Percentiles rank a stretch among this genome's conserved stretches.
phyloP scores from a whole-genome alignment of 1,140 invertebrate genomes.

The Drosophila sulfurigaster region DNA sequence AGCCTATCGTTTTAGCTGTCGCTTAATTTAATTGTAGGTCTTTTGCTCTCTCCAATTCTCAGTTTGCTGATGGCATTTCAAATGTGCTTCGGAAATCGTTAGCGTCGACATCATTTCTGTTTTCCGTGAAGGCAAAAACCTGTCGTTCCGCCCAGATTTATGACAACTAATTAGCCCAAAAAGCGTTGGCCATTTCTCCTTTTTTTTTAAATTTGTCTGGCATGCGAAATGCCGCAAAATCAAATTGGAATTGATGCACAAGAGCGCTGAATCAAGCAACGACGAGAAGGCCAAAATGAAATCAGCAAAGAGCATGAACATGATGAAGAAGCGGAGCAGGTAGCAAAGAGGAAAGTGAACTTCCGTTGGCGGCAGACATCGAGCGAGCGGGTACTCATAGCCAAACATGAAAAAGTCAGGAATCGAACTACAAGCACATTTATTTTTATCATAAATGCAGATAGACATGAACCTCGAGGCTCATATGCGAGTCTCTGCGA shows the following conservation, averaged over 20 bases:
- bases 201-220: not conserved
- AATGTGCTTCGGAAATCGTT: slow-evolving; percentile 55
- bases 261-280: slow-evolving; percentile 21
- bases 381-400: slow-evolving; percentile 24
- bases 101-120: slow-evolving; percentile 5
- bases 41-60: not conserved
- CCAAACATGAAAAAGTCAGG: slow-evolving; percentile 12
- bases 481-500: not conserved
- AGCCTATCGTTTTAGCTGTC: slow-evolving; percentile 20
- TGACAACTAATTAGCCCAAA: slow-evolving; percentile 38
- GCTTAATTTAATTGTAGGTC: slow-evolving; percentile 67
- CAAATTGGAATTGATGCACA: slow-evolving; percentile 37
- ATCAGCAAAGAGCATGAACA: slow-evolving; percentile 24
- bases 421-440: slow-evolving; percentile 38
- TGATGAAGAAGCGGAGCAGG: not conserved
- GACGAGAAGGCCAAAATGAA: slow-evolving; percentile 28
- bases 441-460: slow-evolving; percentile 53
- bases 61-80: slow-evolving; percentile 35
- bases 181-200: not conserved
- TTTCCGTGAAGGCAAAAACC: slow-evolving; percentile 9
- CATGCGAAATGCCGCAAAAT: slow-evolving; percentile 14
- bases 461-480: slow-evolving; percentile 12
- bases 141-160: slow-evolving; percentile 23
- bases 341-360: slow-evolving; percentile 36
- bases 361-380: slow-evolving; percentile 33